Evolutionary conservation across 1,140 invertebrate species (phyloP), one percentile per base, ranked within the genome.

Genomic region (Drosophila lacertosa): DNA sequence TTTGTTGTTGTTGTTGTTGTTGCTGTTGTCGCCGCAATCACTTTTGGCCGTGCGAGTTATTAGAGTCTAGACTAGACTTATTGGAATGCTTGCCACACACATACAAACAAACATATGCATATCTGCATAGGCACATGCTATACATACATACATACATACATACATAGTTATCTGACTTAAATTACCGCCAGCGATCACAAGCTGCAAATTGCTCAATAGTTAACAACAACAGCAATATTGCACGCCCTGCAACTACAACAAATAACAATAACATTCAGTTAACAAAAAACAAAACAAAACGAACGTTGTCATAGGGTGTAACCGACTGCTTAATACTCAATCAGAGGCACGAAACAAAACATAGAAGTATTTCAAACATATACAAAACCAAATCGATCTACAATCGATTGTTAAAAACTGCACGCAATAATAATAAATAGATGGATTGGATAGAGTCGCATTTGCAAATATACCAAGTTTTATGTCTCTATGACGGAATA

Each of bases 1-100:
- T 82, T 77, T 82, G 78, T 82, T 81, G 68, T 57, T 65, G 45
- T 58, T 55, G 44, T 13, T 33, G 47, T 60, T 59, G 33, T 66
- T 77, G 63, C 60, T 65, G 60, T 54, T 73, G 70, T 62, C 70
- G 77, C 67, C 74, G 77, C 77, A 81, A 80, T 80, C 77, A 80
- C 77, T 80, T 80, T 80, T 80, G 53, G 77, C 67, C 65, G 71
- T 71, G 64, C 54, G 66, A 59, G 74, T 62, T 50, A 63, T 58
- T 64, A 58, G 64, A 68, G 37, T 60, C 69, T 74, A 81, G 74
- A 74, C 72, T 71, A 60, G 59, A 66, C 70, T 74, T 62, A 64
- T 64, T 76, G 77, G 73, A 81, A 81, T 81, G 77, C 48, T 72
- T 39, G 60, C 67, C 44, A 24, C 50, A 68, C 62, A 77, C 37